Conservation (phyloP, 1,140 invertebrate species). For the Micrasema minimum region DNA sequence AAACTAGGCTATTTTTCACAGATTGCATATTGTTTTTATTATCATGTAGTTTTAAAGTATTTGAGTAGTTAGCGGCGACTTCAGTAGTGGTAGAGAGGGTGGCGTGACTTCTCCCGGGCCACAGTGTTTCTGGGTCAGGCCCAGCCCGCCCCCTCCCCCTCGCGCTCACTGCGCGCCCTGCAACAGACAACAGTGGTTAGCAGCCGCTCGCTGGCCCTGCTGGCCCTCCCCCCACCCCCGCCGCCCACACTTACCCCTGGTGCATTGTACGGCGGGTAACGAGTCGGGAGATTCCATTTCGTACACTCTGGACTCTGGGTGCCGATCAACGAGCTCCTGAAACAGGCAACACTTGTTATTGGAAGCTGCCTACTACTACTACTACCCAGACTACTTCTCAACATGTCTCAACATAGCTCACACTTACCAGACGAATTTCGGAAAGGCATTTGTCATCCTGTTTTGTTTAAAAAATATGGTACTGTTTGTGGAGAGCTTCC, state of each 20-base stretch:
- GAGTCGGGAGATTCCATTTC: slow-evolving; percentile 52
- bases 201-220: neutral
- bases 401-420: too few relatives aligned
- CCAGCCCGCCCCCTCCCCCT: slow-evolving; percentile 62
- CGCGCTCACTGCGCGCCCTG: slow-evolving; percentile 43
- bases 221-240: neutral
- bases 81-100: slow-evolving; percentile 46
- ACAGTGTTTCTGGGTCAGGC: slow-evolving; percentile 55
- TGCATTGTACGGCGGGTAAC: slow-evolving; percentile 50
- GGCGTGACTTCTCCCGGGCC: slow-evolving; percentile 59
- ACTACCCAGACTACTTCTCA: too few relatives aligned
- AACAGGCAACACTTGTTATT: too few relatives aligned
- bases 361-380: too few relatives aligned
- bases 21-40: slow-evolving; percentile 74
- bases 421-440: slow-evolving; percentile 39
- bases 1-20: slow-evolving; percentile 70
- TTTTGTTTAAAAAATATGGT: slow-evolving; percentile 46
- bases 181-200: slow-evolving; percentile 6
- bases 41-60: slow-evolving; percentile 69
- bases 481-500: slow-evolving; percentile 46
- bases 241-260: slow-evolving; percentile 29
- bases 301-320: slow-evolving; percentile 20
- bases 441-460: slow-evolving; percentile 48
- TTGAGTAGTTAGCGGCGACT: slow-evolving; percentile 68
- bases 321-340: slow-evolving; percentile 41